Evolutionary conservation across 2,888 invertebrate genomes (phyloP), one percentile per base, ranked within the genome.

Genomic region (Drosophila mimetica): DNA sequence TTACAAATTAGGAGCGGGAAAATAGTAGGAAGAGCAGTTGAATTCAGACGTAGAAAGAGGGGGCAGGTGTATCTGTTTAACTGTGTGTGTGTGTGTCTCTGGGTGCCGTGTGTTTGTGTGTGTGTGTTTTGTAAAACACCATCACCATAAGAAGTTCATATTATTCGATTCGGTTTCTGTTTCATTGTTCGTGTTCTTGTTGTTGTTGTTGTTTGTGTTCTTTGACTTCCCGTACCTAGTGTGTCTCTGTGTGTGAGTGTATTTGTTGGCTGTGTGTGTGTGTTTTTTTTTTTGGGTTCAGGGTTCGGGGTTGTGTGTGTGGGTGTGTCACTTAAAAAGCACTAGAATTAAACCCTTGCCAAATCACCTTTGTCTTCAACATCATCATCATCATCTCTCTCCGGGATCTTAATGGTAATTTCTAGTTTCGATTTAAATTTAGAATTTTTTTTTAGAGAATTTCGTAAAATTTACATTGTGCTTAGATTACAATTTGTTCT

Each of bases 341-440:
- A 70, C 77, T 79, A 82, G 70, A 72, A 81, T 71, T 71, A 71
- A 76, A 78, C 77, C 82, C 76, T 75, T 60, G 74, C 78, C 76
- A 78, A 77, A 79, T 69, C 47, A 41, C 41, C 47, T 59, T 63
- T 44, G 52, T 65, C 53, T 47, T 66, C 50, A 58, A 47, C 36
- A 63, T 55, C 37, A 53, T 54, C 60, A 64, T 59, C 47, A 59
- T 60, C 39, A 54, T 55, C 61, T 61, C 64, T 61, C 44, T 60
- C 34, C 60, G 34, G 22, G n/a, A 50, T 36, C 42, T 65, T 65
- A 65, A 36, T 20, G 30, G 42, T 51, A 64, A 13, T 50, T 44
- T 59, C 42, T 39, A 9, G 36, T 53, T 52, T 66, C 44, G 30
- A 47, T 36, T 51, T 42, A n/a, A 57, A 66, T 47, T 60, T 69